Evolutionary conservation across 1,140 invertebrate genomes (phyloP).

Genomic region (Dendrolimus kikuchii): DNA sequence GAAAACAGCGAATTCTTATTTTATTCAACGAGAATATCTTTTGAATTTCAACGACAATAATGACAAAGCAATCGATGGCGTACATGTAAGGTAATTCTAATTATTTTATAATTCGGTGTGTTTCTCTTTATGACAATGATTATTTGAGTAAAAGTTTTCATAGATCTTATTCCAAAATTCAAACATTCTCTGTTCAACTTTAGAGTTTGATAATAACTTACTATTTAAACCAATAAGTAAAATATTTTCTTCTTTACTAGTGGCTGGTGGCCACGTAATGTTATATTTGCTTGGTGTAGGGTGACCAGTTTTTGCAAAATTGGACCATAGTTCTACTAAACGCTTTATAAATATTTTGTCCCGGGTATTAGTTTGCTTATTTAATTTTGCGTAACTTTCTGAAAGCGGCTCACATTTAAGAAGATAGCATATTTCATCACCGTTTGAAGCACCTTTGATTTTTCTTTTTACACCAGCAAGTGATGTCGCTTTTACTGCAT

Average conservation of each 20-base stretch:
- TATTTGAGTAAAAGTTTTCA: constrained; percentile 28
- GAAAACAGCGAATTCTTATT: constrained; percentile 63
- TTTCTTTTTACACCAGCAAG: constrained; percentile 20
- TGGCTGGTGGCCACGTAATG: constrained; percentile 39
- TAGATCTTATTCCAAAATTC: constrained; percentile 53
- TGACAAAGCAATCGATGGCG: constrained; percentile 53
- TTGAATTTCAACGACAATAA: constrained; percentile 52
- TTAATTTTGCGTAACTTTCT: constrained; percentile 43
- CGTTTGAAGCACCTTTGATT: constrained; percentile 47
- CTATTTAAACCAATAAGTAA: constrained; percentile 32
- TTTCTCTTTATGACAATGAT: constrained; percentile 20
- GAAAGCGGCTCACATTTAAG: constrained; percentile 51
- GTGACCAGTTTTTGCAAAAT: constrained; percentile 63
- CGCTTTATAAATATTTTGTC: constrained; percentile 47
- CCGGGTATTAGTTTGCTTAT: constrained; percentile 20
- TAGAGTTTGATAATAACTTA: constrained; percentile 24
- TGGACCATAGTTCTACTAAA: constrained; percentile 59
- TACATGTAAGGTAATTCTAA: constrained; percentile 42
- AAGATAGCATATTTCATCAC: constrained; percentile 59
- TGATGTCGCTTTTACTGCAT: constrained; percentile 40
- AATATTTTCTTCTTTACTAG: constrained; percentile 31
- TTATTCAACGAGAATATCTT: constrained; percentile 46
- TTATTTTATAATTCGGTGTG: constrained; percentile 26
- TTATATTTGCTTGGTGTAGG: constrained; percentile 37
- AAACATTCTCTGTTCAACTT: constrained; percentile 32